Evolutionary conservation across 1,140 invertebrate species (phyloP), one percentile per base, ranked within the genome.

Genomic region (Ptiloglossa arizonensis): DNA sequence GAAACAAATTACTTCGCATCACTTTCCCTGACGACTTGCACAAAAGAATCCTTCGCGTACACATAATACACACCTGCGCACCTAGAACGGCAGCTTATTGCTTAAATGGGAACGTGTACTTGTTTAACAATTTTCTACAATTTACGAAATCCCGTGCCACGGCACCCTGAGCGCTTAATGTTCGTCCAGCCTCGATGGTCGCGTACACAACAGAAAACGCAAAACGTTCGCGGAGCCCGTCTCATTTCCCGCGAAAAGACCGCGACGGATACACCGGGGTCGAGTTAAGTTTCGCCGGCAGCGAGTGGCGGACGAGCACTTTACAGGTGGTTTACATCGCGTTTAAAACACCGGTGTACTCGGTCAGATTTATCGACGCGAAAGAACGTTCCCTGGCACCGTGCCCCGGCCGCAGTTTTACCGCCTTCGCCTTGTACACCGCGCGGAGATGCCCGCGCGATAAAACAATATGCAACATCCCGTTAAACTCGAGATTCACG

Each of bases 291-390:
- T 83, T 56, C 69, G 56, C 56, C 57, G 24, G 38, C 35, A 24
- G 35, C 13, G n/a, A n/a, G n/a, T n/a, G n/a, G 24, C 27, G 24
- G 60, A 44, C 62, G 74, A 71, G 32, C 69, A 62, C 67, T 84
- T 84, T 83, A 75, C 82, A 84, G 76, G 81, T 75, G 77, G 77
- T 84, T 84, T 84, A 84, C 82, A 83, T 75, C 67, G 77, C 82
- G 66, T 69, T 84, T 80, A 83, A 80, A 84, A 76, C 70, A 77
- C 62, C 71, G 64, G 62, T 80, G 81, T 57, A 29, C 48, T 75
- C 60, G 44, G 68, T 44, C 81, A 67, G 71, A 83, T 84, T 83
- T 83, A 84, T 80, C 41, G 81, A 83, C 41, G 67, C 41, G 48
- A 69, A 62, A 54, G 62, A 67, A 78, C 62, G 67, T 44, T 22